Evolutionary conservation across 2,888 invertebrate genomes (phyloP).

Genomic region (Clistopyga incitator): DNA sequence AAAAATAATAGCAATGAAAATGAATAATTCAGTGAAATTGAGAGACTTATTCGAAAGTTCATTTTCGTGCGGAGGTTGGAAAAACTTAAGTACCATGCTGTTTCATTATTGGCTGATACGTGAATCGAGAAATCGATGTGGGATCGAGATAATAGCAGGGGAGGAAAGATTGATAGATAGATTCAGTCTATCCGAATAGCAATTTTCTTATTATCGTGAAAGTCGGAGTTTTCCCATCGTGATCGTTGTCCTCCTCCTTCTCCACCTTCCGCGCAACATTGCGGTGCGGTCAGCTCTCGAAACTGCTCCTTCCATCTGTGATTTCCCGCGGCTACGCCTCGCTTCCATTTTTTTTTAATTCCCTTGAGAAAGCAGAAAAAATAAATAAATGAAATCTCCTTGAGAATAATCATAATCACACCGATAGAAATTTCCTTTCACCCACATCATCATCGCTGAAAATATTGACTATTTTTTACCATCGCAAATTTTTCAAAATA

Average conservation of each 20-base stretch:
- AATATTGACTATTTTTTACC: not conserved
- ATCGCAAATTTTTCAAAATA: no score
- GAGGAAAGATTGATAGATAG: constrained; percentile 60
- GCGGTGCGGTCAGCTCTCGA: constrained; percentile 30
- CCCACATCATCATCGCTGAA: not conserved
- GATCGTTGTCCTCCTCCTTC: constrained; percentile 18
- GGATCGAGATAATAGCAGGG: constrained; percentile 6
- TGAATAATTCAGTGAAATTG: not conserved
- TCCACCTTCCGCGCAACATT: constrained; percentile 7
- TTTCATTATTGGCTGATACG: constrained; percentile 33
- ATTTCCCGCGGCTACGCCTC: constrained; percentile 41
- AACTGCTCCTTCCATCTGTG: constrained; percentile 24
- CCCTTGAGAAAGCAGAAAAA: constrained; percentile 30
- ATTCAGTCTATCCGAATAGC: constrained; percentile 68
- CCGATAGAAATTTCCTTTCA: not conserved
- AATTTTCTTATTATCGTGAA: constrained; percentile 78
- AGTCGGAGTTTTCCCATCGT: constrained; percentile 65
- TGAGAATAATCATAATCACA: not conserved
- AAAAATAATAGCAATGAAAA: no score
- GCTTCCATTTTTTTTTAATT: constrained; percentile 27
- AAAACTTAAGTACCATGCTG: constrained; percentile 7
- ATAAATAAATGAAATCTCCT: not conserved
- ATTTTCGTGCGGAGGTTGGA: not conserved
- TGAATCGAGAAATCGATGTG: constrained; percentile 50
- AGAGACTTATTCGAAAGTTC: constrained; percentile 7